Base-by-base conservation (phyloP, 2,888 invertebrate species). In the Agrotis puta region DNA sequence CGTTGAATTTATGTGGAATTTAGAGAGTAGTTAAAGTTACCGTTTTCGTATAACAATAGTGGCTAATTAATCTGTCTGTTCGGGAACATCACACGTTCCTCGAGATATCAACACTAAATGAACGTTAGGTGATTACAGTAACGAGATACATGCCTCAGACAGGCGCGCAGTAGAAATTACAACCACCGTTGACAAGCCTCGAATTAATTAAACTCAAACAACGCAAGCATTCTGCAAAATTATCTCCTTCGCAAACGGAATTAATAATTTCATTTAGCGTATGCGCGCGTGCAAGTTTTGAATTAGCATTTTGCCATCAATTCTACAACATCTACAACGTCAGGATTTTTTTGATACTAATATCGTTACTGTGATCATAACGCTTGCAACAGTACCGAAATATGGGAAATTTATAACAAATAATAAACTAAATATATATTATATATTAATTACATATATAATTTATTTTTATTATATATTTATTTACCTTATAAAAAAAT, bases 151-250 rank as follows among this genome's bases (percentile, higher is more conserved):
- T 86, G 90, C 89, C 90, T 92, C 92, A 92, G 92, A 92, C 92
- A 91, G 91, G 86, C 92, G 90, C 91, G 90, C 87, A 85, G 90
- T 88, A 90, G 92, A 92, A 93, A 95, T 94, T 93, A 93, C 94
- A 92, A 89, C 88, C 89, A 87, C 91, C 92, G 94, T 94, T 94
- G 95, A 95, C 95, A 95, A 94, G 94, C 92, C 91, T 92, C 90
- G 91, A 94, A 94, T 94, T 95, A 95, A 95, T 95, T 95, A 94
- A 95, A 95, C 92, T 94, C 94, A 95, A 94, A 95, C 94, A 95
- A 93, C 93, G 92, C 90, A 90, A 91, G 90, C 92, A 91, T 94
- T 93, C 91, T 91, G 90, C 89, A 87, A 92, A 94, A 94, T 95
- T 93, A 94, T 95, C 93, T 94, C 91, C 90, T 91, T 91, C 85